Evolutionary conservation across 1,140 invertebrate genomes (phyloP).

Genomic region (Drosophila varians): DNA sequence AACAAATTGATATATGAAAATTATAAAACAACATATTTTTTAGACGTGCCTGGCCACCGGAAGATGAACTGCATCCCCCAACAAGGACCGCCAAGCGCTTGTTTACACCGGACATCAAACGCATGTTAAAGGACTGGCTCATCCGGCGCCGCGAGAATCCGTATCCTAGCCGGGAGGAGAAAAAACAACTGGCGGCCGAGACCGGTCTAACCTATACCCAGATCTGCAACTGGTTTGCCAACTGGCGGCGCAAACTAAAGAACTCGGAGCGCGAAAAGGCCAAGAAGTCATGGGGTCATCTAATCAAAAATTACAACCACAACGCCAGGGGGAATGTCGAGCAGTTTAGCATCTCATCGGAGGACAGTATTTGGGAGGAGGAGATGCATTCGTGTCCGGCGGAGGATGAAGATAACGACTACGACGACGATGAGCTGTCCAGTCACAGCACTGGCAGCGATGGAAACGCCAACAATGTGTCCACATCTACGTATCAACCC

Average conservation of each 20-base stretch:
- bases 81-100: conserved; percentile 86
- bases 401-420: conserved; percentile 58
- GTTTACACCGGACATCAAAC: conserved; percentile 90
- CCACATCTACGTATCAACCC: conserved; percentile 38
- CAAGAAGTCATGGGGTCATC: conserved; percentile 88
- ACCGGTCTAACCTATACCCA: conserved; percentile 89
- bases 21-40: no score
- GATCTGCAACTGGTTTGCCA: conserved; percentile 92
- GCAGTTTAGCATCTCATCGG: conserved; percentile 89
- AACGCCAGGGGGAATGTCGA: conserved; percentile 89
- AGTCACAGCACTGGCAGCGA: conserved; percentile 68
- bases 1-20: no score
- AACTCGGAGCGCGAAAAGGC: conserved; percentile 87
- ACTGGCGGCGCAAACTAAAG: conserved; percentile 89
- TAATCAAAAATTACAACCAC: conserved; percentile 89
- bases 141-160: conserved; percentile 89
- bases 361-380: conserved; percentile 90
- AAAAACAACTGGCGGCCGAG: conserved; percentile 87
- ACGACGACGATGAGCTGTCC: conserved; percentile 70
- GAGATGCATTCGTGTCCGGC: conserved; percentile 57
- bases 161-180: conserved; percentile 89
- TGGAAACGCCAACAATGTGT: conserved; percentile 62
- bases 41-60: conserved; percentile 79
- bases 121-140: conserved; percentile 89
- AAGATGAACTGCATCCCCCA: conserved; percentile 82